Conservation (phyloP, 37 sponge, comb jelly and placozoan species). For the Tethya wilhelma region DNA sequence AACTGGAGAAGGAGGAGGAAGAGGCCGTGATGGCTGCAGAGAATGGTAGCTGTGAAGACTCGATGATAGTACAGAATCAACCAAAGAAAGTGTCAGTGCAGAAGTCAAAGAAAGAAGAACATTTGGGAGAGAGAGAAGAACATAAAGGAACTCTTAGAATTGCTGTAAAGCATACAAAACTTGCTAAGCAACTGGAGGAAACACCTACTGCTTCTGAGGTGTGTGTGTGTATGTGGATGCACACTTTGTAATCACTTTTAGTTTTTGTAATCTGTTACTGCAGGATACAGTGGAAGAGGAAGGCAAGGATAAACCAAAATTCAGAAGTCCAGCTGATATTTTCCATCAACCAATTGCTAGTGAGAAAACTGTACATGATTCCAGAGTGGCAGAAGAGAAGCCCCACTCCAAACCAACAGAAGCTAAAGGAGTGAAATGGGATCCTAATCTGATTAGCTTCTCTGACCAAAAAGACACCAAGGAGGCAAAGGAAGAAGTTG, state of each 20-base stretch:
- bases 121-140: neutral
- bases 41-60: conserved; percentile 17
- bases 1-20: conserved; percentile 59
- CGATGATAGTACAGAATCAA: neutral
- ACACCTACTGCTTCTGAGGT: neutral
- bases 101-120: conserved; percentile 18
- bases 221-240: neutral
- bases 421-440: conserved; percentile 28
- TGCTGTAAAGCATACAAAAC: neutral
- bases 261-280: neutral
- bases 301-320: neutral
- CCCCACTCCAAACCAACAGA: too few relatives aligned
- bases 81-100: conserved; percentile 13
- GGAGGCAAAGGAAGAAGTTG: neutral
- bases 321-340: conserved; percentile 43
- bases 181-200: neutral
- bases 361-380: neutral
- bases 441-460: conserved; percentile 18
- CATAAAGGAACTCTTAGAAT: neutral
- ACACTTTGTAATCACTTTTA: neutral
- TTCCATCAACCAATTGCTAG: neutral
- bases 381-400: neutral
- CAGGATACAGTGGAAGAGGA: neutral
- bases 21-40: conserved; percentile 8
- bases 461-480: neutral